Conservation (phyloP, 2,113 vertebrate genomes). For the Corynorhinus townsendii region DNA sequence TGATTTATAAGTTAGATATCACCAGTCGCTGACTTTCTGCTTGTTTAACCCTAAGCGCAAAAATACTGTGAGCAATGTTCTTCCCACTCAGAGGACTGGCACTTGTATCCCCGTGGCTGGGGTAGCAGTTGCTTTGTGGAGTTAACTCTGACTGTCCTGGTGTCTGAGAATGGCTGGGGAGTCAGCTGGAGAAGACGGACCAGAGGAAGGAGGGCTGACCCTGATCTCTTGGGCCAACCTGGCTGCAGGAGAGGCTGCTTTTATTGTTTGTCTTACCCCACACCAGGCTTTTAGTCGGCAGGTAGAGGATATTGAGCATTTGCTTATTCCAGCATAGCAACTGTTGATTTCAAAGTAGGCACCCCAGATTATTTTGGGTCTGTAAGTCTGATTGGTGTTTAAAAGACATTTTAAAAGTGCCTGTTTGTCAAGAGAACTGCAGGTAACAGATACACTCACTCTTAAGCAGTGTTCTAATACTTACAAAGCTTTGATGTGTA, state of each 20-base stretch:
- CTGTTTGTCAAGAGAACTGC: background rate
- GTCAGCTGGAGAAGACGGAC: background rate
- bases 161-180: background rate
- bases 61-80: background rate
- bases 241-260: background rate
- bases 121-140: background rate
- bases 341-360: background rate
- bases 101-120: background rate
- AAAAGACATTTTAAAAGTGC: background rate
- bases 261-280: background rate
- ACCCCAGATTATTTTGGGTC: background rate
- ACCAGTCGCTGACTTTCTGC: background rate
- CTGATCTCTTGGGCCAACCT: background rate
- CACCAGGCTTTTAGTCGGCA: background rate
- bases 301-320: background rate
- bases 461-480: background rate
- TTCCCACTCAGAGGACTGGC: background rate
- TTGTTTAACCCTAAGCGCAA: background rate
- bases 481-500: background rate
- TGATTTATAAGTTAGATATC: background rate
- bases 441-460: background rate
- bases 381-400: background rate
- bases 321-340: background rate
- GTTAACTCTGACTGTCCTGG: background rate
- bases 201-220: background rate